Conservation (phyloP, 2,113 vertebrate species). For the Platysteira castanea region DNA sequence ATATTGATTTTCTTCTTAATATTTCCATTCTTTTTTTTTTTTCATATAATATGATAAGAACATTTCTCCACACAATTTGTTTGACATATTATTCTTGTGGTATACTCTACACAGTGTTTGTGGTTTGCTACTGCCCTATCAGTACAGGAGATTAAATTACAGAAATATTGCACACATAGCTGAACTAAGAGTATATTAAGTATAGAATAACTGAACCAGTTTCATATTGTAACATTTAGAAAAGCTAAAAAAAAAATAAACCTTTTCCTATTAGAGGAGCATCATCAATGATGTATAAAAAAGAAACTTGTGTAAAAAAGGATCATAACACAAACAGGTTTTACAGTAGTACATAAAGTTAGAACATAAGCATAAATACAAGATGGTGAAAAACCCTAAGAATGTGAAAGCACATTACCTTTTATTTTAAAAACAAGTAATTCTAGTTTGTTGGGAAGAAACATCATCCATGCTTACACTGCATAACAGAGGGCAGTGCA, state of each 20-base stretch:
- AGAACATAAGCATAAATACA: neutral
- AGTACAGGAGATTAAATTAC: neutral
- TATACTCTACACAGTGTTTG: neutral
- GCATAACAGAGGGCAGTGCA: neutral
- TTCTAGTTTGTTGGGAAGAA: neutral
- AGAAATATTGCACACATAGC: neutral
- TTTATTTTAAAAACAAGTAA: neutral
- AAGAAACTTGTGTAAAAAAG: neutral
- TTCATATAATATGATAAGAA: neutral
- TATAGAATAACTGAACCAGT: neutral
- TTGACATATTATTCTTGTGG: neutral
- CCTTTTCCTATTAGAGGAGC: neutral
- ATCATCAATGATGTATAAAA: neutral
- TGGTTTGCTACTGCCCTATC: neutral
- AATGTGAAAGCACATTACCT: neutral
- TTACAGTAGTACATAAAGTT: neutral
- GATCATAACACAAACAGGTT: neutral
- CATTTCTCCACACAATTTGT: neutral
- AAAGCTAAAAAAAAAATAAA: neutral
- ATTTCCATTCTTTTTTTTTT: neutral
- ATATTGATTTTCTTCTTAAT: neutral
- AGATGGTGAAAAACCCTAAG: neutral
- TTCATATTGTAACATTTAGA: neutral
- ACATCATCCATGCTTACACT: neutral
- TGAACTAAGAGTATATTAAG: neutral